Percentiles rank a stretch among this genome's conserved stretches.
phyloP scores from a whole-genome alignment of 2,113 vertebrate genomes.

The Bos taurus region ARS-UCD2.0 NC_037334.1:71254501-71255000 shows the following conservation, averaged over 20 bases:
- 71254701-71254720: background rate
- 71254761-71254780: background rate
- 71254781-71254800: background rate
- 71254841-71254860: conserved; percentile 20
- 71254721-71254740: background rate
- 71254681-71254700: background rate
- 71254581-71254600: background rate
- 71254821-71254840: background rate
- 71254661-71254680: background rate
- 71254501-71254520: background rate
- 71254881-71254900: conserved; percentile 19
- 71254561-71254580: background rate
- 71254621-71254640: background rate
- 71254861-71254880: background rate
- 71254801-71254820: background rate
- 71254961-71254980: conserved; percentile 38
- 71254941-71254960: conserved; percentile 31
- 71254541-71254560: background rate
- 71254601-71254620: background rate
- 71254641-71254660: background rate
- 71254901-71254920: conserved; percentile 44
- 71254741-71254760: background rate
- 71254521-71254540: background rate
- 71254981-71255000: conserved; percentile 38
- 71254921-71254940: conserved; percentile 27